These are phyloP conservation scores for Thalassaphorura encarpata DNA, from an alignment of 1,140 invertebrate species.

Conservation along the genomic window DNA sequence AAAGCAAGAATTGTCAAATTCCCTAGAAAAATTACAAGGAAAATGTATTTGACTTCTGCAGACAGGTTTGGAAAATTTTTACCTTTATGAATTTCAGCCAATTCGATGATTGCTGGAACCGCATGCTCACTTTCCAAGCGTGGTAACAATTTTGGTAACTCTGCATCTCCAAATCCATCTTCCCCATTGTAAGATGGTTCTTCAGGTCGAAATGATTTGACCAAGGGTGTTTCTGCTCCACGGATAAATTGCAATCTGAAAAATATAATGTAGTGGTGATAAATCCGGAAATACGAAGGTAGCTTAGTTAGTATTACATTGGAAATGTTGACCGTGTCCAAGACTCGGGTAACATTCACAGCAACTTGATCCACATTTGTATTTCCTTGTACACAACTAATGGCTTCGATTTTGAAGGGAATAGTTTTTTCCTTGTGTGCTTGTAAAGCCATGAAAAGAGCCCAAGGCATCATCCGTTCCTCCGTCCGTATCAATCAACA, in stretches of 20 bases:
- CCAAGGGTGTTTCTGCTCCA: slow-evolving; percentile 32
- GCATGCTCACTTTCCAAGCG: slow-evolving; percentile 28
- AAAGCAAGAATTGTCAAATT: slow-evolving; percentile 34
- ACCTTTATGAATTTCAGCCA: slow-evolving; percentile 33
- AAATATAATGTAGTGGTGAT: no score
- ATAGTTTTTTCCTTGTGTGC: slow-evolving; percentile 33
- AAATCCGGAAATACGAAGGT: no score
- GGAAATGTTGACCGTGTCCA: slow-evolving; percentile 35
- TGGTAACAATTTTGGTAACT: slow-evolving; percentile 17
- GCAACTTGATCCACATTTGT: slow-evolving; percentile 48
- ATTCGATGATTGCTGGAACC: slow-evolving; percentile 22
- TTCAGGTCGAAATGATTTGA: slow-evolving; percentile 33
- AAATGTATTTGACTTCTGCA: background rate
- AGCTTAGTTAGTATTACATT: background rate
- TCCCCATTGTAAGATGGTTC: slow-evolving; percentile 42
- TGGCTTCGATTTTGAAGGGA: slow-evolving; percentile 45
- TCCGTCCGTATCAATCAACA: slow-evolving; percentile 36
- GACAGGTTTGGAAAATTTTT: background rate
- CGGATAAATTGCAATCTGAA: slow-evolving; percentile 37
- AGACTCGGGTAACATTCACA: slow-evolving; percentile 49
- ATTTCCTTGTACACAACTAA: slow-evolving; percentile 55
- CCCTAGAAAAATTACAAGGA: background rate
- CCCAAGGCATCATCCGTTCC: slow-evolving; percentile 36
- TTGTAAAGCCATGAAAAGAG: slow-evolving; percentile 32
- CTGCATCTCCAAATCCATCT: slow-evolving; percentile 38